Evolutionary conservation across 2,797 vertebrate species (phyloP), one percentile per base, ranked within the genome.

Genomic region (Sylvilagus floridanus): DNA sequence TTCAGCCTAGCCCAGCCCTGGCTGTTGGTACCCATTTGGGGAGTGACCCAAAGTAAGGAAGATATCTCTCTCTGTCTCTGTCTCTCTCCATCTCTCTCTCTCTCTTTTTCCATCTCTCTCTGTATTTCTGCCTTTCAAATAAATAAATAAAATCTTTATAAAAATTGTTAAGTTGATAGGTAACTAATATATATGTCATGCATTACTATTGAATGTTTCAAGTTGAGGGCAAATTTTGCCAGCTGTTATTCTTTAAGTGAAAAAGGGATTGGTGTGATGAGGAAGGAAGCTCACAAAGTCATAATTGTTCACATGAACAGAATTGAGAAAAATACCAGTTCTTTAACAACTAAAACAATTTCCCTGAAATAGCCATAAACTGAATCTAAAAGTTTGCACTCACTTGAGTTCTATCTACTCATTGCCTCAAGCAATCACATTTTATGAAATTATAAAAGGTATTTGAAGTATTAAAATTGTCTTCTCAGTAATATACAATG

Each of bases 331-430:
- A 91, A 88, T 21, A 76, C 17, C 5, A 32, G 26, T 79, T 95
- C 42, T 69, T 85, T 85, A 21, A 78, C 47, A 90, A n/a, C 7
- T 89, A 66, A 79, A 91, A 81, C 21, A 26, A 0, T 37, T 9
- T 65, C 82, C 21, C 32, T 84, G 24, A 81, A 84, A 73, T 73
- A 63, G 26, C 57, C 66, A 78, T 62, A 90, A 96, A 95, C 32
- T 50, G 63, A 78, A 69, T 66, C 32, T 86, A 95, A 81, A 65
- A 21, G 54, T 17, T 63, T 66, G 11, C n/a, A 63, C 5, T 87
- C 24, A 26, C 9, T 79, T 92, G 13, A 93, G n/a, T 96, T 87
- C 65, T 93, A 42, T 26, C 37, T 90, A 37, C 3, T 75, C 93
- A 81, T 12, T 88, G 6, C 14, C 28, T 85, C 26, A 84, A 83